phyloP scores from a whole-genome alignment of 2,113 vertebrate genomes.

The Protobothrops mucrosquamatus region DNA sequence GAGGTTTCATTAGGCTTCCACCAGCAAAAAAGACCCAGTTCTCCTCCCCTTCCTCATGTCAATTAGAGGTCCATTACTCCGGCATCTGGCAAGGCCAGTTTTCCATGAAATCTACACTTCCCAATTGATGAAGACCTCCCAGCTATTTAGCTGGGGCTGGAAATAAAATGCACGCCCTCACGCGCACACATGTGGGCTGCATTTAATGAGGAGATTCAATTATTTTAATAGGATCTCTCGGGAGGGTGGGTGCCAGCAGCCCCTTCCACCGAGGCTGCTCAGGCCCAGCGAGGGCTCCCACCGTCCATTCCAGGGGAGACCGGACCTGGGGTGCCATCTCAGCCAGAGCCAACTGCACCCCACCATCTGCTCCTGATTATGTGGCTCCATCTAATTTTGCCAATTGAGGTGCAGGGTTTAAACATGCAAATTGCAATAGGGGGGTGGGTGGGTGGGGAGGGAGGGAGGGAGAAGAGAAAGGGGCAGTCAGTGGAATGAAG shows the following conservation, averaged over 20 bases:
- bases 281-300: neutral
- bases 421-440: neutral
- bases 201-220: neutral
- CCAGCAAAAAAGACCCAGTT: neutral
- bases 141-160: neutral
- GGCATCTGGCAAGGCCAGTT: constrained; percentile 8
- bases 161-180: constrained; percentile 1
- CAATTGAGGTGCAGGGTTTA: neutral
- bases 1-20: neutral
- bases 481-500: neutral
- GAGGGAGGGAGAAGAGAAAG: neutral
- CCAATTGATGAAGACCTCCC: constrained; percentile 6
- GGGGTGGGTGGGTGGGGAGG: neutral
- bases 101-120: constrained; percentile 12
- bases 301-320: neutral
- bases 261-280: neutral
- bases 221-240: neutral
- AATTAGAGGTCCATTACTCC: neutral
- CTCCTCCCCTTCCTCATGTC: neutral
- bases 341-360: neutral
- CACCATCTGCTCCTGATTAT: neutral
- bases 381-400: neutral
- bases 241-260: neutral
- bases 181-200: neutral
- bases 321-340: neutral